phyloP scores from a whole-genome alignment of 2,113 vertebrate species.

The Bothrops jararaca region DNA sequence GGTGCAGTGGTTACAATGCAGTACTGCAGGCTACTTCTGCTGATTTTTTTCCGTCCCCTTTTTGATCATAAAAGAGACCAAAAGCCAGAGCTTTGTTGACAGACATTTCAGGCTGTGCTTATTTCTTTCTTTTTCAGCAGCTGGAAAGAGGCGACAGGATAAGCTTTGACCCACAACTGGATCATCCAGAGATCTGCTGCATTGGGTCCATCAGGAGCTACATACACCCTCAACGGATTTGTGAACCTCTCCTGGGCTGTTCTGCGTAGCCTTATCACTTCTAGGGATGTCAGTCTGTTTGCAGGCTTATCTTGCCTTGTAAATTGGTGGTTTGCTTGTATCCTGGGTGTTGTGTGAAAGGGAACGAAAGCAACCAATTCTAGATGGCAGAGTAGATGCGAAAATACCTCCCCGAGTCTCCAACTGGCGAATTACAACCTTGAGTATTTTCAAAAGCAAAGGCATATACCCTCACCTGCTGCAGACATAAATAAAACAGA shows the following conservation, averaged over 20 bases:
- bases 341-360: slow-evolving; percentile 81
- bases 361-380: slow-evolving; percentile 33
- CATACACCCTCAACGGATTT: slow-evolving; percentile 89
- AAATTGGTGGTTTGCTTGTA: slow-evolving; percentile 94
- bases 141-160: slow-evolving; percentile 76
- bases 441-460: not conserved
- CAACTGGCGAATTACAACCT: slow-evolving; percentile 18
- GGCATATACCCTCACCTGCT: slow-evolving; percentile 39
- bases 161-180: slow-evolving; percentile 92
- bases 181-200: slow-evolving; percentile 91
- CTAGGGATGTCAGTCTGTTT: slow-evolving; percentile 85
- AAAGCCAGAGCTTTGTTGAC: not conserved
- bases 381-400: not conserved
- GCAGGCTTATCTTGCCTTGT: slow-evolving; percentile 91
- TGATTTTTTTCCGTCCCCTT: not conserved
- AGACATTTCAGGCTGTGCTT: not conserved
- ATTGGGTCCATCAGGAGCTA: slow-evolving; percentile 86
- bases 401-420: not conserved
- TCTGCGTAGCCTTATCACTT: slow-evolving; percentile 88
- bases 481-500: slow-evolving; percentile 53
- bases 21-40: too few species aligned
- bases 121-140: slow-evolving; percentile 65
- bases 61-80: not conserved
- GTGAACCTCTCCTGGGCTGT: slow-evolving; percentile 85
- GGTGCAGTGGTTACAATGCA: too few species aligned